Evolutionary conservation across 1,140 invertebrate genomes (phyloP).

Genomic region (Dendroctonus valens): DNA sequence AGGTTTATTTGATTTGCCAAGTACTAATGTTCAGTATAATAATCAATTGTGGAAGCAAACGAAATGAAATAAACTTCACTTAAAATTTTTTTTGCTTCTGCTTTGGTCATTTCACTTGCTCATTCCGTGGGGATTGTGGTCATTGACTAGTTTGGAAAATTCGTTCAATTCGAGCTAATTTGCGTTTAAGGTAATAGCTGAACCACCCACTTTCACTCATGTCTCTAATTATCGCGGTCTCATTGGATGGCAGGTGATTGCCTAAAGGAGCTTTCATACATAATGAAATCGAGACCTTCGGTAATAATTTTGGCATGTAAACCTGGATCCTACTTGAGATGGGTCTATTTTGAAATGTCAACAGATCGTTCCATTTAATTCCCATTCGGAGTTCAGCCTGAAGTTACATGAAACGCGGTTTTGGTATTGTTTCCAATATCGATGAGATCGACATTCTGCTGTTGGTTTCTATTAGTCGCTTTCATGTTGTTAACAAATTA

Average conservation of each 20-base stretch:
- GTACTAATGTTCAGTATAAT: too few relatives aligned
- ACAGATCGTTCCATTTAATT: constrained; percentile 18
- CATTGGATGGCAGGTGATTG: constrained; percentile 11
- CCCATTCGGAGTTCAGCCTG: background rate
- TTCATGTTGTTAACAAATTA: too few relatives aligned
- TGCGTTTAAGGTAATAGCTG: too few relatives aligned
- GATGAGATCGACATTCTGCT: background rate
- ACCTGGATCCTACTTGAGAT: constrained; percentile 11
- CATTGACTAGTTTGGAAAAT: too few relatives aligned
- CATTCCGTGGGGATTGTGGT: too few relatives aligned
- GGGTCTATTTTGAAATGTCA: constrained; percentile 29
- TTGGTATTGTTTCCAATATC: background rate
- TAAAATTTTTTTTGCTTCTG: too few relatives aligned
- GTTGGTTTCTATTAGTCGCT: background rate
- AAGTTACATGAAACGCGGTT: background rate
- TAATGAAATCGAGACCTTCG: constrained; percentile 14
- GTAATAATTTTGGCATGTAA: constrained; percentile 25
- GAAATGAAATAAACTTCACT: too few relatives aligned
- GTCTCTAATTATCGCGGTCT: background rate
- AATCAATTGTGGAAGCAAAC: too few relatives aligned
- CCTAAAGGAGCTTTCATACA: constrained; percentile 20
- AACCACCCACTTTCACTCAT: too few relatives aligned
- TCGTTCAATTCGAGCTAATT: too few relatives aligned
- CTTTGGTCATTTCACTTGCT: too few relatives aligned
- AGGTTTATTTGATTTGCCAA: too few relatives aligned